phyloP scores from a whole-genome alignment of 2,888 invertebrate species.

The Pachydiplax longipennis region DNA sequence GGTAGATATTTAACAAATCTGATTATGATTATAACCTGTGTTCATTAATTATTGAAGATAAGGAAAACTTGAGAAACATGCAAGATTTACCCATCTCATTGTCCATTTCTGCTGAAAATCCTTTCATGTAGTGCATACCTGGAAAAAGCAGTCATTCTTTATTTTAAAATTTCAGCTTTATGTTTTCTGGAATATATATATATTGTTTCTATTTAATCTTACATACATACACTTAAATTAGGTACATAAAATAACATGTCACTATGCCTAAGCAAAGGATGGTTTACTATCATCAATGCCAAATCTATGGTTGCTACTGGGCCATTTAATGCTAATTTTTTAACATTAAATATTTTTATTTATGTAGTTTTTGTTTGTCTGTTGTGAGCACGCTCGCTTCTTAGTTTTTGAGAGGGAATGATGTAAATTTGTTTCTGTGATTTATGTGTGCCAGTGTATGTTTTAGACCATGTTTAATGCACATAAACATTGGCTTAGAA shows the following conservation, averaged over 20 bases:
- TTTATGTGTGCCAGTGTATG: conserved; percentile 19
- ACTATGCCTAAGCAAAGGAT: not conserved
- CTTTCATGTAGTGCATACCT: not conserved
- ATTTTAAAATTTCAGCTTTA: not conserved
- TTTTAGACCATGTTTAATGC: not conserved
- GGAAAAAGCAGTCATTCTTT: not conserved
- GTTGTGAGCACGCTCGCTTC: conserved; percentile 18
- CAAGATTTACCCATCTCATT: not conserved
- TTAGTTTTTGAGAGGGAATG: conserved; percentile 20
- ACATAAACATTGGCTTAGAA: conserved; percentile 28
- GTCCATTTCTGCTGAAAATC: not conserved
- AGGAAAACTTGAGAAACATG: not conserved
- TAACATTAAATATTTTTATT: not conserved
- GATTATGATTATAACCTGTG: not conserved
- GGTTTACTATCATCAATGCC: not conserved
- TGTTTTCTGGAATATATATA: not conserved
- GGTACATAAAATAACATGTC: not conserved
- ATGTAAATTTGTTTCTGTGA: conserved; percentile 7
- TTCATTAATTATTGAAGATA: not conserved
- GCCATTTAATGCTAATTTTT: conserved; percentile 3
- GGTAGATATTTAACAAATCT: not conserved
- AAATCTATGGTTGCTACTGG: not conserved
- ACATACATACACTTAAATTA: not conserved
- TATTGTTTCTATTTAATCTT: not conserved
- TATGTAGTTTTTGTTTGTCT: not conserved